Conservation (phyloP, 2,113 vertebrate genomes). For the cat (Felis catus) region F.catus_Fca126_mat1.0 CM031415.1:121222001-121222500, state of each 20-base stretch:
- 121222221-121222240: conserved; percentile 18
- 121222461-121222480: neutral
- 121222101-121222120: neutral
- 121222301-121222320: neutral
- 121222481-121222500: too few species aligned
- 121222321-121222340: neutral
- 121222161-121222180: neutral
- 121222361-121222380: neutral
- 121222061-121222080: neutral
- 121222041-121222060: neutral
- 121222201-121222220: neutral
- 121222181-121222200: neutral
- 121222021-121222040: neutral
- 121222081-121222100: conserved; percentile 13
- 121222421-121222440: neutral
- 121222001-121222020: neutral
- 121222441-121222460: neutral
- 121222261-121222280: neutral
- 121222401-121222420: neutral
- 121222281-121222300: neutral
- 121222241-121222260: neutral
- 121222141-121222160: neutral
- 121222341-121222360: neutral
- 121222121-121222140: neutral
- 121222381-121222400: neutral